Base-by-base conservation (phyloP, 2,888 invertebrate genomes). In the Ditula angustiorana region DNA sequence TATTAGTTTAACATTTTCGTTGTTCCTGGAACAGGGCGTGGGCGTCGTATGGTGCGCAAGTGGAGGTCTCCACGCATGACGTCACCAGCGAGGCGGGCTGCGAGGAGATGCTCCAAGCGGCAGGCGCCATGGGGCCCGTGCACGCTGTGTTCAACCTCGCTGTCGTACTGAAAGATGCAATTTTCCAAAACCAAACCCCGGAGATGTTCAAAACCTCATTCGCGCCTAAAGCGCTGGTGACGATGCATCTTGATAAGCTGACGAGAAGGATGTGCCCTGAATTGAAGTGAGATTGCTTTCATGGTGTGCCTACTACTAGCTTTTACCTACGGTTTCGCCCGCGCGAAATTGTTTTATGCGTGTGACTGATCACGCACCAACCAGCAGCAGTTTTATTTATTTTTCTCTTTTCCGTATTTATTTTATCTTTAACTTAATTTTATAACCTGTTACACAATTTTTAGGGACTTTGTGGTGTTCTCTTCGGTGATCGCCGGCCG, bases 401-500 rank as follows among this genome's bases (percentile, higher is more conserved):
- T n/a, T n/a, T n/a, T n/a, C n/a, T n/a, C n/a, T n/a, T n/a, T n/a
- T n/a, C n/a, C n/a, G n/a, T n/a, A n/a, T n/a, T n/a, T n/a, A n/a
- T n/a, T n/a, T n/a, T n/a, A n/a, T n/a, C n/a, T n/a, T n/a, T n/a
- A n/a, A n/a, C n/a, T n/a, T n/a, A n/a, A n/a, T n/a, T n/a, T n/a
- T n/a, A n/a, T n/a, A n/a, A n/a, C n/a, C n/a, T n/a, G n/a, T n/a
- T n/a, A n/a, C 26, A 26, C 5, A 5, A 3, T 41, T 10, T 8
- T 8, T 74, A 94, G 95, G 76, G 94, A 96, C 88, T 98, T 98
- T 83, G 98, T 98, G 0, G 95, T 97, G 19, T 98, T 98, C 90
- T 98, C 98, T 0, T 98, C 98, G 19, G 97, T 98, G 5, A 96
- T 97, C 0, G 98, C 98, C 81, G 98, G 98, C 13, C 94, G 98